A percentile compares a stretch with the other conserved stretches of the same genome.
These are phyloP conservation scores for Melanostoma scalare DNA, from an alignment of 2,888 invertebrate genomes.

Conservation along the genomic window DNA sequence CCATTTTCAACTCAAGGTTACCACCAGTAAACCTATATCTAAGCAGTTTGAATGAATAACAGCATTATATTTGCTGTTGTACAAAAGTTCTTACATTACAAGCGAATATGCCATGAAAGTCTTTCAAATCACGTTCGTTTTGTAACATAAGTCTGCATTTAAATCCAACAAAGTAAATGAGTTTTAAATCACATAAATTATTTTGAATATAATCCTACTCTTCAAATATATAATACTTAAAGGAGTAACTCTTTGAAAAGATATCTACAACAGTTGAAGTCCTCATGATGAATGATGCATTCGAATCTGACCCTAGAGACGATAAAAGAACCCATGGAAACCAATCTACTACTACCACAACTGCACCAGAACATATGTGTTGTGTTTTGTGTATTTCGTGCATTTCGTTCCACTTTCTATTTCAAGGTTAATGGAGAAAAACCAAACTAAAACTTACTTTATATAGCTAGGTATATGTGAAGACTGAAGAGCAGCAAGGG, in stretches of 20 bases:
- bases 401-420: conserved; percentile 67
- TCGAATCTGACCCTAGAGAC: conserved; percentile 56
- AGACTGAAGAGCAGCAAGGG: conserved; percentile 24
- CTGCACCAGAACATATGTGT: not conserved
- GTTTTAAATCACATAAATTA: conserved; percentile 27
- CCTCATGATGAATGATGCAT: conserved; percentile 41
- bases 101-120: conserved; percentile 8
- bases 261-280: conserved; percentile 1
- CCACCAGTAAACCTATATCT: not conserved
- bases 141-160: conserved; percentile 8
- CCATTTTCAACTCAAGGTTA: not conserved
- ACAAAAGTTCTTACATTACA: conserved; percentile 5
- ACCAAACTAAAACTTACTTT: conserved; percentile 39
- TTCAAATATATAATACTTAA: too few species aligned
- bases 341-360: not conserved
- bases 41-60: not conserved
- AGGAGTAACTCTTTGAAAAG: too few species aligned
- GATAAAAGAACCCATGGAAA: conserved; percentile 24
- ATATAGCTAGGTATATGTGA: conserved; percentile 5
- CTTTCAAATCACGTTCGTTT: conserved; percentile 31
- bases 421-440: conserved; percentile 66
- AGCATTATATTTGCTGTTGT: not conserved
- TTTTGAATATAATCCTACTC: conserved; percentile 16
- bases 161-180: not conserved
- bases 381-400: conserved; percentile 14